Percentiles rank a stretch among this genome's conserved stretches.
These are phyloP conservation scores for Eulithis prunata DNA, from an alignment of 2,888 invertebrate species.

Conservation along the genomic window DNA sequence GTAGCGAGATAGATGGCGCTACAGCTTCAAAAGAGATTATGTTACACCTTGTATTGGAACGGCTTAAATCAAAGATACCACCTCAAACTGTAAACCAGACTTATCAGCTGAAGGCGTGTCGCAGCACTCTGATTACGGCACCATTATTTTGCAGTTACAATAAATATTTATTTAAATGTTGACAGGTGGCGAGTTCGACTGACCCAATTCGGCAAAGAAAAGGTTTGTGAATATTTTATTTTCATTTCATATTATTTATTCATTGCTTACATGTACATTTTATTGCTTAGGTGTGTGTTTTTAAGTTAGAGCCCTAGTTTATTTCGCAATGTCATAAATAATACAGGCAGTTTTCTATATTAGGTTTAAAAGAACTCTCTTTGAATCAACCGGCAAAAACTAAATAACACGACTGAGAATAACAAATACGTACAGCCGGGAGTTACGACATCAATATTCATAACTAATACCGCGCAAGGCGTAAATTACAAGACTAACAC, in stretches of 20 bases:
- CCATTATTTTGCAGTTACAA: slow-evolving; percentile 22
- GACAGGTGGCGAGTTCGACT: not conserved
- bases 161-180: slow-evolving; percentile 20
- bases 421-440: slow-evolving; percentile 22
- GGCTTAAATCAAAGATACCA: slow-evolving; percentile 31
- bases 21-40: too few relatives aligned
- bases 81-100: slow-evolving; percentile 25
- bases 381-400: slow-evolving; percentile 4
- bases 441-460: slow-evolving; percentile 25
- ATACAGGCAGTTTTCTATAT: too few relatives aligned
- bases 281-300: too few relatives aligned
- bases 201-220: not conserved
- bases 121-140: slow-evolving; percentile 17
- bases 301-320: too few relatives aligned
- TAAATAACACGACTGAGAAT: slow-evolving; percentile 9
- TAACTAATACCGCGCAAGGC: slow-evolving; percentile 23
- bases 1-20: too few relatives aligned
- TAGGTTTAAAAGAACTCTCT: not conserved
- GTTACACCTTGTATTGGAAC: slow-evolving; percentile 12
- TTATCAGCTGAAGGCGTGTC: slow-evolving; percentile 22
- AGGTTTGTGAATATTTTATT: too few relatives aligned
- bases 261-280: too few relatives aligned
- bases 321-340: too few relatives aligned
- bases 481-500: slow-evolving; percentile 26
- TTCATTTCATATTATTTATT: too few relatives aligned